A percentile compares a stretch with the other conserved stretches of the same genome.
phyloP scores from a whole-genome alignment of 2,888 invertebrate species.

The Notodonta dromedarius region DNA sequence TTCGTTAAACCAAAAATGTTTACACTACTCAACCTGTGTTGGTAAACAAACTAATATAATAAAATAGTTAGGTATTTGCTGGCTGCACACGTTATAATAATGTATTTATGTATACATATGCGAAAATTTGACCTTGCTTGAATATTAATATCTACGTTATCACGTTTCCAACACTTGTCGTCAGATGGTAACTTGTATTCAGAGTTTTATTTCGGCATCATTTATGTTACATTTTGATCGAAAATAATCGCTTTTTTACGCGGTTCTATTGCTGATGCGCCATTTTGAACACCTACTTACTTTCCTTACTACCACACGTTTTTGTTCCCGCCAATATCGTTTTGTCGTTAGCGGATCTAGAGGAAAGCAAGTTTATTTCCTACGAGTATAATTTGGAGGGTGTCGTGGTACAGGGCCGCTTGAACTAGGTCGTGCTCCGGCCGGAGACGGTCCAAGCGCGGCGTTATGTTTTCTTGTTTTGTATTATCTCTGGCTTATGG shows the following conservation, averaged over 20 bases:
- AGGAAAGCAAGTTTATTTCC: constrained; percentile 21
- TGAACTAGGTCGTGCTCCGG: constrained; percentile 43
- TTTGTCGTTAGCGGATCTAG: constrained; percentile 10
- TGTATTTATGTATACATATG: not conserved
- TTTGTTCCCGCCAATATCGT: constrained; percentile 7
- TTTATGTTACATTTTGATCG: not conserved
- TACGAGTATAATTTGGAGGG: constrained; percentile 12
- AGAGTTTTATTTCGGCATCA: not conserved
- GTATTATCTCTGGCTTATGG: constrained; percentile 41
- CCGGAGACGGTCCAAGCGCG: constrained; percentile 27
- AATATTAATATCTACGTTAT: not conserved
- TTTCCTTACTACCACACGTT: not conserved
- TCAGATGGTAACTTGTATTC: not conserved
- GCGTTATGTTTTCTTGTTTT: constrained; percentile 38
- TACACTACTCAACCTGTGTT: not conserved
- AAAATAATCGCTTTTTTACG: not conserved
- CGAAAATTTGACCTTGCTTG: not conserved
- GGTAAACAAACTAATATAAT: not conserved
- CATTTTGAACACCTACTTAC: not conserved
- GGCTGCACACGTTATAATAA: not conserved
- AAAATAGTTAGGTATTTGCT: not conserved
- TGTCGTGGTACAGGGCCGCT: constrained; percentile 29
- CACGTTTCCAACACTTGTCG: not conserved
- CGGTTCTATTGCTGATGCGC: not conserved
- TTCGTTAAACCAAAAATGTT: not conserved